phyloP scores from a whole-genome alignment of 2,113 vertebrate genomes.

The Tor tambroides region DNA sequence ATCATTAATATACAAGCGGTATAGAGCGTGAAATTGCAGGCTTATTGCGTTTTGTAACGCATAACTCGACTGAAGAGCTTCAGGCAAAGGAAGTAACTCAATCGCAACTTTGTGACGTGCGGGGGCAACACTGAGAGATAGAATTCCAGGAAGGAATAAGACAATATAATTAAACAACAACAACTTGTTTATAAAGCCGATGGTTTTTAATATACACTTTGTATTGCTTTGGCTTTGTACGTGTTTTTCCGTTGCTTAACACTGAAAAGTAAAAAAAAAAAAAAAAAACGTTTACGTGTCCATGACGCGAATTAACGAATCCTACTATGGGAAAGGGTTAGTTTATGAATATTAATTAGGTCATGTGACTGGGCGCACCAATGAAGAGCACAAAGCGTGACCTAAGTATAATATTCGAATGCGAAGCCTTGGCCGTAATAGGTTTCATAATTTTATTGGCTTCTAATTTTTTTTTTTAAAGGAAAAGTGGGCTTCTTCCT shows the following conservation, averaged over 20 bases:
- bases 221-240: background rate
- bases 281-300: constrained; percentile 40
- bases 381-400: background rate
- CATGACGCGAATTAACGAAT: background rate
- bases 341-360: background rate
- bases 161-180: background rate
- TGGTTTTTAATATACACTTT: background rate
- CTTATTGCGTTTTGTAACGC: background rate
- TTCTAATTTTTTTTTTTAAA: constrained; percentile 27
- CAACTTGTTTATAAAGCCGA: background rate
- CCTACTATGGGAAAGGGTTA: constrained; percentile 7
- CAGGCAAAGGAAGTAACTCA: constrained; percentile 37
- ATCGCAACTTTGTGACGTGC: constrained; percentile 43
- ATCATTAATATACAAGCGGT: background rate
- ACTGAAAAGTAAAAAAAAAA: background rate
- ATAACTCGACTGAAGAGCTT: constrained; percentile 11
- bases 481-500: background rate
- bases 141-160: constrained; percentile 8
- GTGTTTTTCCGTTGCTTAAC: background rate
- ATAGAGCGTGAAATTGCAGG: background rate
- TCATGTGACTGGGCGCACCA: constrained; percentile 7
- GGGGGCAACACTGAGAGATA: background rate
- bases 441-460: background rate
- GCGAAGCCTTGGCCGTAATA: background rate
- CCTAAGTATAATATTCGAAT: background rate